Evolutionary conservation across 1,140 invertebrate genomes (phyloP).

Genomic region (Drosophila sp.): DNA sequence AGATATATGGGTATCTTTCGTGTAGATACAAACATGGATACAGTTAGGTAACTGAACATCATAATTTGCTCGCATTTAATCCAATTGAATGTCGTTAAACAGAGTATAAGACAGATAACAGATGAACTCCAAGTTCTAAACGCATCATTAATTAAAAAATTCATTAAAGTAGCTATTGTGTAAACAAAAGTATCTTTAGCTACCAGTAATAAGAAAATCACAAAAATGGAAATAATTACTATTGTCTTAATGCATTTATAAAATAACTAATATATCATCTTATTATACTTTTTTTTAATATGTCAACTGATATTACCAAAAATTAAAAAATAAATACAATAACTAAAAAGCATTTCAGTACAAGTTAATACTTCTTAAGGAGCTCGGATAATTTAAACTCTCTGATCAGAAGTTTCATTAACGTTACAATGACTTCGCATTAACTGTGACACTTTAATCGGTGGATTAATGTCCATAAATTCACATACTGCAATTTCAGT

Average conservation of each 20-base stretch:
- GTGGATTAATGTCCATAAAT: slow-evolving; percentile 18
- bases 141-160: neutral
- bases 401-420: neutral
- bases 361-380: slow-evolving; percentile 6
- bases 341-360: neutral
- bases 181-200: too few relatives aligned
- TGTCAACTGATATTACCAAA: too few relatives aligned
- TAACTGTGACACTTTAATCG: slow-evolving; percentile 32
- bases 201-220: too few relatives aligned
- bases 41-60: slow-evolving; percentile 11
- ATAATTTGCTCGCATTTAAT: slow-evolving; percentile 44
- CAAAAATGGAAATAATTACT: too few relatives aligned
- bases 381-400: slow-evolving; percentile 19
- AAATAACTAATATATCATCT: too few relatives aligned
- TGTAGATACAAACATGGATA: slow-evolving; percentile 8
- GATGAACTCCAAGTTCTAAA: too few relatives aligned
- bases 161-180: too few relatives aligned
- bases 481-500: neutral
- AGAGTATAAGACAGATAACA: neutral
- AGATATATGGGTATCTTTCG: neutral
- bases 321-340: neutral
- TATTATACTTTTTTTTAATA: too few relatives aligned
- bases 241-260: too few relatives aligned
- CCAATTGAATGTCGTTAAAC: neutral
- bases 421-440: slow-evolving; percentile 13